Evolutionary conservation across 2,888 invertebrate species (phyloP).

Genomic region (Phytoseiulus persimilis): DNA sequence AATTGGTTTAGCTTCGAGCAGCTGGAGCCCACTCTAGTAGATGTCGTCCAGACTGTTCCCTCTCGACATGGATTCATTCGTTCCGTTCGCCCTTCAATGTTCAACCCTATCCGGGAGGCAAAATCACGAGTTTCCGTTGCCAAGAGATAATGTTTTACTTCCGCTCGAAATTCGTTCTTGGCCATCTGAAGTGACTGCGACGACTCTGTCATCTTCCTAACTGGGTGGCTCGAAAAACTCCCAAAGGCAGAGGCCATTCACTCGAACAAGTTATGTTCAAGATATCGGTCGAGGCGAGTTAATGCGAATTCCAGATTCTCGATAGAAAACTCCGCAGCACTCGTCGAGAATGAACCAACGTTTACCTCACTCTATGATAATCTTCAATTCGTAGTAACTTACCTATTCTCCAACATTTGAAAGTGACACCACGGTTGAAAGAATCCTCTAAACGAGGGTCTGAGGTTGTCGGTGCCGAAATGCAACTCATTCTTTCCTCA

Average conservation of each 20-base stretch:
- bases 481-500: slow-evolving; percentile 23
- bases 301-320: slow-evolving; percentile 33
- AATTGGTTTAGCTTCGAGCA: too few species aligned
- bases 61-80: too few species aligned
- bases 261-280: background rate
- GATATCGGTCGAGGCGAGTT: background rate
- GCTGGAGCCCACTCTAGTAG: too few species aligned
- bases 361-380: slow-evolving; percentile 23
- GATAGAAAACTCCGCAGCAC: background rate
- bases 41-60: too few species aligned
- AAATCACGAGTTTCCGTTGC: too few species aligned
- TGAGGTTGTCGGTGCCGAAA: slow-evolving; percentile 16
- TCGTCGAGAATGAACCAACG: background rate
- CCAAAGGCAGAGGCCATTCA: background rate
- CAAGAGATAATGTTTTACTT: too few species aligned
- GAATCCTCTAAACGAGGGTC: background rate
- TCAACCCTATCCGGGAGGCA: too few species aligned
- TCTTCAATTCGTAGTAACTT: slow-evolving; percentile 34
- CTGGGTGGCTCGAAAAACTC: too few species aligned
- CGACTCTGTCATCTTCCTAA: too few species aligned
- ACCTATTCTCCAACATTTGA: background rate
- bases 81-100: too few species aligned
- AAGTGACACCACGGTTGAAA: background rate
- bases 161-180: too few species aligned
- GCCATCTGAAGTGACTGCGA: too few species aligned